A percentile compares a stretch with the other conserved stretches of the same genome.
Evolutionary conservation across 2,113 vertebrate species (phyloP).

Genomic region (Dipodomys stephensi): DNA sequence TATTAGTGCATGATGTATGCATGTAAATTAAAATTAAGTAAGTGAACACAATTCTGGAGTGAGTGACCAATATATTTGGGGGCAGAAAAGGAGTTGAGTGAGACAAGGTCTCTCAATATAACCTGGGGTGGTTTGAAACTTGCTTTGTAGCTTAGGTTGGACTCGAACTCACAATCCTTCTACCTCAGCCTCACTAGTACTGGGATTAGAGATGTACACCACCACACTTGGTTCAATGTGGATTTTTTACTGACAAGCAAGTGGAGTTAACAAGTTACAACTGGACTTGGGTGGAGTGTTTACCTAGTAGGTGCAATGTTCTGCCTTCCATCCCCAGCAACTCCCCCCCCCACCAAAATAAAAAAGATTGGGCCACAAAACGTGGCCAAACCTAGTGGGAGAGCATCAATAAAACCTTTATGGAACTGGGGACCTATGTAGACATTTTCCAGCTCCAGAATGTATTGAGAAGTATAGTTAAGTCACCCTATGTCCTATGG

Average conservation of each 20-base stretch:
- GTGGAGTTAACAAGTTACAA: background rate
- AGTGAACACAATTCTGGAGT: background rate
- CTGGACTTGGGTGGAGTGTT: background rate
- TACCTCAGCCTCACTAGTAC: background rate
- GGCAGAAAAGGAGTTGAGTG: too few species aligned
- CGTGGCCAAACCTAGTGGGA: background rate
- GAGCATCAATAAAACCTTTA: background rate
- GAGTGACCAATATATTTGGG: background rate
- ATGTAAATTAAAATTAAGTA: conserved; percentile 17
- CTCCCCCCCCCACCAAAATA: background rate
- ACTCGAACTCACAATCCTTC: background rate
- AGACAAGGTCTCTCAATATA: too few species aligned
- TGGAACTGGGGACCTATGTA: background rate
- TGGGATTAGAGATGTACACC: background rate
- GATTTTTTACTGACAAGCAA: conserved; percentile 13
- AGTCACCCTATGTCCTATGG: conserved; percentile 24
- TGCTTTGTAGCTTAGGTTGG: background rate
- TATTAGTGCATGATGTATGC: background rate
- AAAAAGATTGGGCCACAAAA: background rate
- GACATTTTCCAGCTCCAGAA: background rate
- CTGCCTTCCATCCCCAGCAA: background rate
- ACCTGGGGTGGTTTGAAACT: too few species aligned
- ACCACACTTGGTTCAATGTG: background rate
- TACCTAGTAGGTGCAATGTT: background rate
- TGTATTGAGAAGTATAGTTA: conserved; percentile 42